Conservation (phyloP, 1,140 invertebrate genomes). For the Orius insidiosus region DNA sequence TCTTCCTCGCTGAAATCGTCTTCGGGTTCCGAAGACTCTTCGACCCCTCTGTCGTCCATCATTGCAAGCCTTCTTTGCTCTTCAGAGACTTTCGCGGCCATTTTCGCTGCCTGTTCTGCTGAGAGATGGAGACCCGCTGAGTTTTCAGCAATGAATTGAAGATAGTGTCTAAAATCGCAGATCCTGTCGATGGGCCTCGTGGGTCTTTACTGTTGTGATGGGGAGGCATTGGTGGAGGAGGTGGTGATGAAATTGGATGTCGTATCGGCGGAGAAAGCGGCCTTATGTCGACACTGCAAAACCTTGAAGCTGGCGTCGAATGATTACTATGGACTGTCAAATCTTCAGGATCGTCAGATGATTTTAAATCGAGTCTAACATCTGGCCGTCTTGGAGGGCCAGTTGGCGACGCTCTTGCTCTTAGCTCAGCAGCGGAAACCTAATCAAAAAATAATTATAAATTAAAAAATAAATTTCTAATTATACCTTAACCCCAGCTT, state of each 20-base stretch:
- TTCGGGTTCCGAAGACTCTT: slow-evolving; percentile 21
- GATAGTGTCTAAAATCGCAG: slow-evolving; percentile 66
- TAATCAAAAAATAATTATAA: slow-evolving; percentile 9
- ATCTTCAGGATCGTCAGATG: slow-evolving; percentile 59
- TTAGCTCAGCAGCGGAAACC: slow-evolving; percentile 53
- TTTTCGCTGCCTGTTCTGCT: slow-evolving; percentile 21
- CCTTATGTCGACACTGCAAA: slow-evolving; percentile 18
- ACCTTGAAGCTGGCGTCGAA: slow-evolving; percentile 8
- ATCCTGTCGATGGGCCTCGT: slow-evolving; percentile 36
- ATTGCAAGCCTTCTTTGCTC: slow-evolving; percentile 17
- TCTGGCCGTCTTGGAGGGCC: slow-evolving; percentile 53
- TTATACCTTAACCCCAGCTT: slow-evolving; percentile 65
- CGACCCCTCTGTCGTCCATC: slow-evolving; percentile 18
- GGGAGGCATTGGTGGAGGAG: slow-evolving; percentile 14
- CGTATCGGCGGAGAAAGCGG: slow-evolving; percentile 14
- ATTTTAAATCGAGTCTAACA: slow-evolving; percentile 49
- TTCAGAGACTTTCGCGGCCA: slow-evolving; percentile 19
- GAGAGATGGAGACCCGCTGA: slow-evolving; percentile 32
- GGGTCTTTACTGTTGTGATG: slow-evolving; percentile 11
- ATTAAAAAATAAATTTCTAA: not conserved
- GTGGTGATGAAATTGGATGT: slow-evolving; percentile 3
- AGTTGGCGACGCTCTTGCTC: slow-evolving; percentile 64
- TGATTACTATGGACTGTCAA: slow-evolving; percentile 34
- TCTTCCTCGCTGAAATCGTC: slow-evolving; percentile 23
- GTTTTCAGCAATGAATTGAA: slow-evolving; percentile 70